Evolutionary conservation across 2,113 vertebrate species (phyloP), one percentile per base, ranked within the genome.

Genomic region (Chionodraco myersi): DNA sequence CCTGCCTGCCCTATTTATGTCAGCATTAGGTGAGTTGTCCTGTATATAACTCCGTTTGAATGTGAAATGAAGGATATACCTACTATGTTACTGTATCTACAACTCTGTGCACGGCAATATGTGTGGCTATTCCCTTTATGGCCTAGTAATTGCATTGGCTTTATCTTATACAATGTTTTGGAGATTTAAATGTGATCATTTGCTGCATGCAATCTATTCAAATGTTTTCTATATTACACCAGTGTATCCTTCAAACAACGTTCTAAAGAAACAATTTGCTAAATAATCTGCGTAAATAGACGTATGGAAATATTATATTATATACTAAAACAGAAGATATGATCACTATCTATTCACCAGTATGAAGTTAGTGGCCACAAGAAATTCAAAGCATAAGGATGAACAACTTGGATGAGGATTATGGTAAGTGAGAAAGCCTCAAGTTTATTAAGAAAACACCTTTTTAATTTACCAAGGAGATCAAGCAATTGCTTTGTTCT

Each of bases 1-100:
- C 83, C 75, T 80, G 75, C 45, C 51, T 26, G 49, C 26, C 65
- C 9, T 23, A 2, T 16, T 4, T 51, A 60, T 72, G 72, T 69
- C 57, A 60, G 52, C 63, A 51, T 53, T 48, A 1, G 61, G 7
- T 47, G 30, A 53, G 34, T 72, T 64, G 21, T 61, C 30, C 15
- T 41, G 36, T 7, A 7, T 8, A 41, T 41, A 41, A 41, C 7
- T 41, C 36, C 68, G 21, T 10, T 68, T 48, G 48, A 67, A 49
- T 1, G 3, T n/a, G 14, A 75, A 41, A 53, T 6, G 0, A 72
- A 52, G 34, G 47, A 51, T 23, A 30, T 16, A 54, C 34, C 56
- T 30, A 30, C 21, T 13, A 3, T 59, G 48, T 44, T 36, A 49
- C 53, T 30, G 15, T 30, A 34, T 41, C 16, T 47, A 48, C 16